Conservation (phyloP, 2,797 vertebrate species). For the Premnoplex brunnescens region DNA sequence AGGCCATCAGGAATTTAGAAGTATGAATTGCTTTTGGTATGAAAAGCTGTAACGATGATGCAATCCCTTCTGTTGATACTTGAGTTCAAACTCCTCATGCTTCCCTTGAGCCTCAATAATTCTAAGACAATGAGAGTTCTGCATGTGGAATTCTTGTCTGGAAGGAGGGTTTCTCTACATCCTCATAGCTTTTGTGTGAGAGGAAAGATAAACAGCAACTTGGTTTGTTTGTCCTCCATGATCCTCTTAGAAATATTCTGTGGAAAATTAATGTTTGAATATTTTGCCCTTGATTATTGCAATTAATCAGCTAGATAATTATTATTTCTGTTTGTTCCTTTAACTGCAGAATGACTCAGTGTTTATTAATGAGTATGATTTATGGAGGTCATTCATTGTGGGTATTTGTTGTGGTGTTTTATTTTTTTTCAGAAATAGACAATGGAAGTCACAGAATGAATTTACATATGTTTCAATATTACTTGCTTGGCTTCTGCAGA, state of each 20-base stretch:
- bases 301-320: neutral
- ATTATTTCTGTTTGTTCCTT: neutral
- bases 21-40: neutral
- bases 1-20: neutral
- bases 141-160: neutral
- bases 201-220: neutral
- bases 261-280: neutral
- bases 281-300: neutral
- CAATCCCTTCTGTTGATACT: neutral
- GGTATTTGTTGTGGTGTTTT: neutral
- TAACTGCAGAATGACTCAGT: neutral
- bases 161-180: neutral
- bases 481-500: neutral
- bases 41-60: neutral
- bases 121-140: neutral
- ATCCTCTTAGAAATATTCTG: neutral
- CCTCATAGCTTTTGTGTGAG: neutral
- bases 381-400: neutral
- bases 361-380: neutral
- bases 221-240: neutral
- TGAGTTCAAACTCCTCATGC: neutral
- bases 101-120: neutral
- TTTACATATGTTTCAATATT: neutral
- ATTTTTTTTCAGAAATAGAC: neutral
- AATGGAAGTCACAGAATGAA: neutral